Conservation (phyloP, 2,797 vertebrate genomes). For the Chlorospingus flavigularis region DNA sequence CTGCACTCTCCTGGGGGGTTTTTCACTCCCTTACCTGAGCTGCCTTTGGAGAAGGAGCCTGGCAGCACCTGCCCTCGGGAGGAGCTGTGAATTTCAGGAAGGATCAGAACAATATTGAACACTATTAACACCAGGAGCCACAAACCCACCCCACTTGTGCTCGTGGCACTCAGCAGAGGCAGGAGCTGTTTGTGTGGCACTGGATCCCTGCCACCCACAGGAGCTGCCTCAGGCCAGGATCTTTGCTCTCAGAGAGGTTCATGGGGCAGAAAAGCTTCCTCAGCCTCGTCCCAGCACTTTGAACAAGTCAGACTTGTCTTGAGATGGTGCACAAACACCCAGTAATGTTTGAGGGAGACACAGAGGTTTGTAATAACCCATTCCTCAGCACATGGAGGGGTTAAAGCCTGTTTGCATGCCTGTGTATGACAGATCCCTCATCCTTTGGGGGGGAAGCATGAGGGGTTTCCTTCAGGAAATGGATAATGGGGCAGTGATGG, state of each 20-base stretch:
- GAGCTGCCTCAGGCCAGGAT: not conserved
- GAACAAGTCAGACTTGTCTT: not conserved
- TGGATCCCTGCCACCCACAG: not conserved
- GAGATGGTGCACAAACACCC: not conserved
- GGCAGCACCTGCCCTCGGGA: not conserved
- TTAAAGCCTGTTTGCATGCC: not conserved
- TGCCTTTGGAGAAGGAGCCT: not conserved
- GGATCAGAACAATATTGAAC: accelerated
- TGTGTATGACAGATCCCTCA: not conserved
- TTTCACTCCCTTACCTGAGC: accelerated
- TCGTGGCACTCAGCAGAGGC: not conserved
- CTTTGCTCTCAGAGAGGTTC: not conserved
- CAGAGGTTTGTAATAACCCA: not conserved
- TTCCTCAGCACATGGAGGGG: not conserved
- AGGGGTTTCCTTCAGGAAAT: not conserved
- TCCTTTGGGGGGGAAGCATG: not conserved
- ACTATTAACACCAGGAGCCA: not conserved
- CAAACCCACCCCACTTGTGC: accelerated
- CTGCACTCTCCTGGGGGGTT: accelerated
- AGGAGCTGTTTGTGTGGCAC: conserved; percentile 20
- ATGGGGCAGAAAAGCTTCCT: not conserved
- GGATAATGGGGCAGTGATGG: not conserved
- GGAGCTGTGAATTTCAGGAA: not conserved
- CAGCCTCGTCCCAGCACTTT: not conserved
- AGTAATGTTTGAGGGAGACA: not conserved